These are phyloP conservation scores for Azemiops feae DNA, from an alignment of 2,113 vertebrate genomes.

Conservation along the genomic window DNA sequence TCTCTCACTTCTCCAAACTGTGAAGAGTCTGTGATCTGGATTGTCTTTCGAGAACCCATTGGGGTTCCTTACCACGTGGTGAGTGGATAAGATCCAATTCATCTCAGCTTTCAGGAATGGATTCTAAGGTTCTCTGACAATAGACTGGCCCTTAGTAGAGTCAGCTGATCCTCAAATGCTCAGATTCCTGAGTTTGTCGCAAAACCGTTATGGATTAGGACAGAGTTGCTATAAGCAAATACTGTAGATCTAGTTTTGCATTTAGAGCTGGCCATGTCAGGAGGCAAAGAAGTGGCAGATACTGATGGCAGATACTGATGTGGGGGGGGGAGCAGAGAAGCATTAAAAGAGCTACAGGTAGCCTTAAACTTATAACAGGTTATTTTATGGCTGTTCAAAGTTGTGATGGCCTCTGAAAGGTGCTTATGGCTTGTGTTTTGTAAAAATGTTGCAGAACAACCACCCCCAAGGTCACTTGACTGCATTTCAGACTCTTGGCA, in stretches of 20 bases:
- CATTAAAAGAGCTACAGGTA: neutral
- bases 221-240: neutral
- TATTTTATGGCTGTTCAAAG: neutral
- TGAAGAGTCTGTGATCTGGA: slow-evolving; percentile 68
- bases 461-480: neutral
- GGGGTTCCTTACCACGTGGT: slow-evolving; percentile 59
- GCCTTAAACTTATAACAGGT: neutral
- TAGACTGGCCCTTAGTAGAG: neutral
- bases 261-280: neutral
- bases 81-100: slow-evolving; percentile 10
- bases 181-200: neutral
- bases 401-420: neutral
- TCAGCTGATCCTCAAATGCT: neutral
- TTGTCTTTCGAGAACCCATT: slow-evolving; percentile 65
- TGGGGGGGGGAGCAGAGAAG: neutral
- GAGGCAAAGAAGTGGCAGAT: neutral
- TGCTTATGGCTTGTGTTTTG: neutral
- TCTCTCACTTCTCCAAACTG: slow-evolving; percentile 71
- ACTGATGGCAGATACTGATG: neutral
- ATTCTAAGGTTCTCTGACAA: neutral
- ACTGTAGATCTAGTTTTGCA: neutral
- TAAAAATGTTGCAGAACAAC: neutral
- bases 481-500: neutral
- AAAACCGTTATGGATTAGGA: neutral
- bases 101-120: neutral